Conservation (phyloP, 1,140 invertebrate species). For the Antheraea pernyi region DNA sequence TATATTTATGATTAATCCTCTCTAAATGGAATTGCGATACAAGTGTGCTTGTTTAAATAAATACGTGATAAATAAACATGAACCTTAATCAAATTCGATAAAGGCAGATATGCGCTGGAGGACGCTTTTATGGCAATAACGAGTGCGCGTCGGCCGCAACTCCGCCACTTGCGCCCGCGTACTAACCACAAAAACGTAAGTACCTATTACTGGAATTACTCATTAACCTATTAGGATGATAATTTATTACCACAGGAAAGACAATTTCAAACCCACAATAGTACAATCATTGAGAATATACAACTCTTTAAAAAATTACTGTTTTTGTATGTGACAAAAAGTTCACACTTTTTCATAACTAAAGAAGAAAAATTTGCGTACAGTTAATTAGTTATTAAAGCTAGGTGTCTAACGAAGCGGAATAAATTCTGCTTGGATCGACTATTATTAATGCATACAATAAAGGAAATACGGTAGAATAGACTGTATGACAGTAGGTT, state of each 20-base stretch:
- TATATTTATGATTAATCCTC: conserved; percentile 28
- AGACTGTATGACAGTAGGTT: not conserved
- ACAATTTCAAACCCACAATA: conserved; percentile 59
- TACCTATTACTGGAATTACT: conserved; percentile 65
- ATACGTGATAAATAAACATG: conserved; percentile 71
- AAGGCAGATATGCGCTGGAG: conserved; percentile 63
- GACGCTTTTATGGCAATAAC: conserved; percentile 65
- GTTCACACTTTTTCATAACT: no score
- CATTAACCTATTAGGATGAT: conserved; percentile 78
- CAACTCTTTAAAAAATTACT: conserved; percentile 9
- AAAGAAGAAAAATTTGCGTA: not conserved
- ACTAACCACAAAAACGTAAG: conserved; percentile 55
- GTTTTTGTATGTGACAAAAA: not conserved
- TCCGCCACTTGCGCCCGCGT: conserved; percentile 42
- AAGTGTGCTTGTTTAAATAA: conserved; percentile 48
- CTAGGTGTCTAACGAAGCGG: not conserved
- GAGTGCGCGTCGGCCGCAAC: conserved; percentile 41
- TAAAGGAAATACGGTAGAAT: not conserved
- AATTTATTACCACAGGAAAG: conserved; percentile 66
- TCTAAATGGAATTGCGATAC: conserved; percentile 40
- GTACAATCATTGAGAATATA: conserved; percentile 29
- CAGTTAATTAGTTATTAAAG: not conserved
- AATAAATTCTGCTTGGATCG: not conserved
- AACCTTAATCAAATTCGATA: conserved; percentile 75
- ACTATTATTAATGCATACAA: not conserved